Percentiles rank a stretch among this genome's conserved stretches.
Evolutionary conservation across 2,797 vertebrate species (phyloP).

Genomic region (Cephalopachus bancanus): DNA sequence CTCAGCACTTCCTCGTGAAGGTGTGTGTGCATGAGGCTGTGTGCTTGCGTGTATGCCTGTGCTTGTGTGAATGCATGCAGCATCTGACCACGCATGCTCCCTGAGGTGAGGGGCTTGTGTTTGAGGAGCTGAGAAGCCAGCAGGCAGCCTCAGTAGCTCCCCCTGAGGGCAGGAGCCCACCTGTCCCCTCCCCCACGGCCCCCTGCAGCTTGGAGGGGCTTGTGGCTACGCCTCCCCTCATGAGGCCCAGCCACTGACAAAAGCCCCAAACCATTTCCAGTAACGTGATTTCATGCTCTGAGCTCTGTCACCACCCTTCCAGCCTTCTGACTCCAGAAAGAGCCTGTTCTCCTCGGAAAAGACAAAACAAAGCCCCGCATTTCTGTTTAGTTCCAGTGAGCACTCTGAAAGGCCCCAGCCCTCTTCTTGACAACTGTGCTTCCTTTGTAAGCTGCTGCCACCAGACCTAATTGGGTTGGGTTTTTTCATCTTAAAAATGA

Average conservation of each 20-base stretch:
- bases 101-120: not conserved
- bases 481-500: conserved; percentile 39
- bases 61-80: not conserved
- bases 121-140: not conserved
- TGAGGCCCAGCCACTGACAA: conserved; percentile 52
- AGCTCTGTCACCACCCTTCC: conserved; percentile 73
- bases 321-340: conserved; percentile 71
- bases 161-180: not conserved
- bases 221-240: not conserved
- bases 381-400: conserved; percentile 61
- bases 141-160: not conserved
- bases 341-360: conserved; percentile 43
- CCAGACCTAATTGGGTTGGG: conserved; percentile 27
- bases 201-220: not conserved
- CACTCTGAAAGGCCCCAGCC: conserved; percentile 36
- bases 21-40: too few relatives aligned
- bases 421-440: conserved; percentile 40
- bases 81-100: not conserved
- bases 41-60: too few relatives aligned
- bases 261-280: conserved; percentile 75
- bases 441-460: conserved; percentile 59
- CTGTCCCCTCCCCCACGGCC: not conserved
- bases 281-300: conserved; percentile 79
- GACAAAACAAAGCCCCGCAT: conserved; percentile 57
- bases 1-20: too few relatives aligned